Evolutionary conservation across 92 coral and sea anemone genomes (phyloP), one percentile per base, ranked within the genome.

Genomic region (Zoanthus sociatus): DNA sequence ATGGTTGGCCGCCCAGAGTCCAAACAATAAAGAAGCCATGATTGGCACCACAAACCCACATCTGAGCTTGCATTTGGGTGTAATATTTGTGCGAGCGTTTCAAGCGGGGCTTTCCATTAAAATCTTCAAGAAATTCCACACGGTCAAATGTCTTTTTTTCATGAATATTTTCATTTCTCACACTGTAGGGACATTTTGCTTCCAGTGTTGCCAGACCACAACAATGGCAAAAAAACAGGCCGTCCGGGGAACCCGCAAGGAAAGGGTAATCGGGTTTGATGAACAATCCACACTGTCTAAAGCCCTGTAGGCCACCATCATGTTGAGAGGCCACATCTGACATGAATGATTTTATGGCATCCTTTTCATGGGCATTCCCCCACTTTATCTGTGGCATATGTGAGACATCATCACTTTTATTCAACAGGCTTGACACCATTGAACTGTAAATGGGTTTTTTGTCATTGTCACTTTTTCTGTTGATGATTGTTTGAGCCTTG

Each of bases 311-410:
- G 14, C 92, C 93, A 79, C 83, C 89, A 31, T 81, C 92, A 83
- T 86, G 94, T 87, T 90, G 93, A 7, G 91, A 86, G n/a, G 95
- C 90, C 37, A 92, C 87, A 82, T 92, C 92, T 58, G 94, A 86
- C 78, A 91, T 71, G 33, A 88, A 89, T 14, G 86, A 70, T 76
- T 90, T 88, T n/a, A 90, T 86, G 16, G 83, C 93, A 92, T 92
- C 93, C 84, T 82, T 90, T 46, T 86, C 87, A 78, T 86, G 90
- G 68, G 70, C 87, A 79, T 16, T 85, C 16, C 87, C 88, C 83
- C 90, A 84, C 71, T 72, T 83, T 46, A 88, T 88, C 58, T 69
- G 88, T 79, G 92, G 92, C 11, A 90, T 51, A 10, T 87, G 91
- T 46, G 93, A 89, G 51, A 83, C 77, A 61, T 83, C 88, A 61